Base-by-base conservation (phyloP, 2,888 invertebrate genomes). In the Noctua janthe region DNA sequence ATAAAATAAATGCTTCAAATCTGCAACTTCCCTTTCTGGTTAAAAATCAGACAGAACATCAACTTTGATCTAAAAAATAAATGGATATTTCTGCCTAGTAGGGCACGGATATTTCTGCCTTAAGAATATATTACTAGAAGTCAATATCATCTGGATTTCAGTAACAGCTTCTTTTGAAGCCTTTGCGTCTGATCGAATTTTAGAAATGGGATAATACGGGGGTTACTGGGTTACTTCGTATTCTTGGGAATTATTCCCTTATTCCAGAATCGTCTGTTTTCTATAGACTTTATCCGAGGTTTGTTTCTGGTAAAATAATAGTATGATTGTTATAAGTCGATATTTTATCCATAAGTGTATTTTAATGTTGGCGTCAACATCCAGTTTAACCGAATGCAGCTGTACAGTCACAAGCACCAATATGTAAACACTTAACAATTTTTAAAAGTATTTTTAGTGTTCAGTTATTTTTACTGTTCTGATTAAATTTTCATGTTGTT, bases 61-160 rank as follows among this genome's bases (percentile, higher is more conserved):
- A 77, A 66, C 0, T 8, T 17, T 1, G 17, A 47, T 43, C 35
- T 5, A 43, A 43, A 79, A 71, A 67, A 59, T 10, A 67, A 39
- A 39, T 54, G 39, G 29, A 56, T 15, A 39, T 56, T 39, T 64
- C 69, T 13, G 47, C 66, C 62, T 43, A 13, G 59, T 23, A 59
- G 23, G 4, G 29, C 39, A 66, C 51, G 76, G 62, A 78, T 39
- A 39, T 78, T 51, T n/a, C 35, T 1, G 54, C 59, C 47, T 83
- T 70, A 77, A 64, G 47, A 71, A 72, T 56, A 71, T 76, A 71
- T 78, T 74, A 78, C 72, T 71, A 77, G 54, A 87, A 86, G 70
- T 81, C 87, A 84, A 76, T 87, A 75, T 76, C 66, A 71, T 78
- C 47, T 64, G 74, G 59, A 78, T 84, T 43, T 76, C 47, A 59